Conservation (phyloP, 2,888 invertebrate genomes). For the Phymatocera aterrima region DNA sequence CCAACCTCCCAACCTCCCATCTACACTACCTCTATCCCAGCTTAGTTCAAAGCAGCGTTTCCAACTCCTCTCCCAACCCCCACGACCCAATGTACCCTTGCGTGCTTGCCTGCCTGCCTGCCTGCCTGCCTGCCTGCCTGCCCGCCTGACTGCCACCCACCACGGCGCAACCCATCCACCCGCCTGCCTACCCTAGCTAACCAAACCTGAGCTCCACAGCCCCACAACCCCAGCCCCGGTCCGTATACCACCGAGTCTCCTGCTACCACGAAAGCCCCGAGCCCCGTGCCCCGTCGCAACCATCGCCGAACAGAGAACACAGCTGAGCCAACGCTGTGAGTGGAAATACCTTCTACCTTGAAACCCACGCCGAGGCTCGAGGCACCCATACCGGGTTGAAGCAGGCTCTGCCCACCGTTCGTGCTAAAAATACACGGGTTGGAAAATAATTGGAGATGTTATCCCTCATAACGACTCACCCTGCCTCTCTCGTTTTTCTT, state of each 20-base stretch:
- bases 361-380: slow-evolving; percentile 48
- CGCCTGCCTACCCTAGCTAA: slow-evolving; percentile 54
- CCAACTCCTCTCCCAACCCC: slow-evolving; percentile 60
- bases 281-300: slow-evolving; percentile 59
- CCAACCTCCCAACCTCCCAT: slow-evolving; percentile 51
- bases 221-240: slow-evolving; percentile 36
- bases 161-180: slow-evolving; percentile 43
- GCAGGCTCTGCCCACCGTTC: slow-evolving; percentile 48
- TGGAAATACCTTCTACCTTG: slow-evolving; percentile 70
- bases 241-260: slow-evolving; percentile 42
- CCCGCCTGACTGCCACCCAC: slow-evolving; percentile 49
- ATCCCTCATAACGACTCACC: slow-evolving; percentile 42
- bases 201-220: slow-evolving; percentile 24
- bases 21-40: slow-evolving; percentile 68
- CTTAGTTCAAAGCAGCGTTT: slow-evolving; percentile 72
- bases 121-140: too few species aligned
- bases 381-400: slow-evolving; percentile 47
- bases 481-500: slow-evolving; percentile 52
- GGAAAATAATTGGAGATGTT: slow-evolving; percentile 59
- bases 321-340: slow-evolving; percentile 72
- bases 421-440: slow-evolving; percentile 56
- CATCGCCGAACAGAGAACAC: slow-evolving; percentile 71
- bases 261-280: slow-evolving; percentile 41
- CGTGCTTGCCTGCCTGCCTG: slow-evolving; percentile 70
- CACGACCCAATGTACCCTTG: slow-evolving; percentile 63